Evolutionary conservation across 1,140 invertebrate species (phyloP).

Genomic region (Cherax quadricarinatus): DNA sequence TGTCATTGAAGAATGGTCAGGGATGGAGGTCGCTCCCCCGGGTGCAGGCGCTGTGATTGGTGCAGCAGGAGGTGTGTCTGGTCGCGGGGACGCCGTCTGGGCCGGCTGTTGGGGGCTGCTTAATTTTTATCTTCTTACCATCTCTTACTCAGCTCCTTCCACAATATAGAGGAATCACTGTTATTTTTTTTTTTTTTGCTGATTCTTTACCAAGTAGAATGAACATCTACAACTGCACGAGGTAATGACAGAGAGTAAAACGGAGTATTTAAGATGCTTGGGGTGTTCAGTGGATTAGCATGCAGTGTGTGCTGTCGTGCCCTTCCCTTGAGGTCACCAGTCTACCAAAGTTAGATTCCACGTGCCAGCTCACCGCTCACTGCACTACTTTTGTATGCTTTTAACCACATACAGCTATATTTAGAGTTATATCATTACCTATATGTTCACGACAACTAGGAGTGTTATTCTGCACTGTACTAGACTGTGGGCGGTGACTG

Average conservation of each 20-base stretch:
- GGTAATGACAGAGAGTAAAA: no score
- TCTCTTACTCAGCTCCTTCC: no score
- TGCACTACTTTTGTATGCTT: neutral
- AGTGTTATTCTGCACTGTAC: neutral
- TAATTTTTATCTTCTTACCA: no score
- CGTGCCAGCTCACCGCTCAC: neutral
- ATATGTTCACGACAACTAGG: neutral
- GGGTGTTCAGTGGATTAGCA: no score
- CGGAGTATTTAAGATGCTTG: no score
- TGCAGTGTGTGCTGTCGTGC: neutral
- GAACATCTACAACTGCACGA: no score
- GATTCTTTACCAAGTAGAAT: no score
- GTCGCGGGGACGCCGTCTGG: neutral
- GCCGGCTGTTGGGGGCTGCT: neutral
- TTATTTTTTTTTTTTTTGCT: no score
- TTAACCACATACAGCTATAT: neutral
- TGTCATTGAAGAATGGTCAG: neutral
- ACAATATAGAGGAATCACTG: no score
- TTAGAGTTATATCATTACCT: neutral
- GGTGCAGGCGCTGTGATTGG: neutral
- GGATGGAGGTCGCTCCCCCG: neutral
- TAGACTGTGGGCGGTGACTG: neutral
- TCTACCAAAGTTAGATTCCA: neutral
- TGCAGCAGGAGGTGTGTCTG: conserved; percentile 3
- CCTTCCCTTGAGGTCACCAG: neutral